Conservation (phyloP, 2,113 vertebrate species). For the Corythoichthys intestinalis region DNA sequence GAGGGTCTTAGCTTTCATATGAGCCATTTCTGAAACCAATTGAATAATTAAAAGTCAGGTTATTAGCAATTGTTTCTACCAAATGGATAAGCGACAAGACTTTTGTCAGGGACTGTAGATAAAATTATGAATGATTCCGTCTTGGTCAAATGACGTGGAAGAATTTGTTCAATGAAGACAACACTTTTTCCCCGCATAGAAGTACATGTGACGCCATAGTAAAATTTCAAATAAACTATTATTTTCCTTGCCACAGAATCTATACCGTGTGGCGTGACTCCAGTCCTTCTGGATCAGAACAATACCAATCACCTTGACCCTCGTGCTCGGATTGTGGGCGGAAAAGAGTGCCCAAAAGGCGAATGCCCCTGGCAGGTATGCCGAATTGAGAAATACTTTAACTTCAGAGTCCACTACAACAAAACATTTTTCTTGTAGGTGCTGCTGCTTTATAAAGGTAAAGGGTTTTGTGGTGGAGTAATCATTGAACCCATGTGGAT, state of each 20-base stretch:
- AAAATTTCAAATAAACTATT: neutral
- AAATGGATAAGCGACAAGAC: too few relatives aligned
- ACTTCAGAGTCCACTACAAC: neutral
- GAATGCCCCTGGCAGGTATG: constrained; percentile 95
- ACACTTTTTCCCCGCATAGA: too few relatives aligned
- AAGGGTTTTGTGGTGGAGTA: constrained; percentile 79
- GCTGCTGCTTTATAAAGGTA: constrained; percentile 62
- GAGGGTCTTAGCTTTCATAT: too few relatives aligned
- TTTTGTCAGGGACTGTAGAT: too few relatives aligned
- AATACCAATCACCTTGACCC: neutral
- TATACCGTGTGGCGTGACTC: constrained; percentile 85
- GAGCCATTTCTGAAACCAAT: too few relatives aligned
- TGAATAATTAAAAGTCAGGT: too few relatives aligned
- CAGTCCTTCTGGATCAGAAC: constrained; percentile 59
- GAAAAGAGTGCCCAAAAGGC: constrained; percentile 80
- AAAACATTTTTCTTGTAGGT: constrained; percentile 63
- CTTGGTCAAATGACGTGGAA: neutral
- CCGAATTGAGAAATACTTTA: neutral
- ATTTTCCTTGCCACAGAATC: constrained; percentile 64
- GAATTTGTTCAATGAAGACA: neutral
- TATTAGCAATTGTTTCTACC: too few relatives aligned
- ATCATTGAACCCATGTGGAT: constrained; percentile 82
- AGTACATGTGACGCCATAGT: neutral
- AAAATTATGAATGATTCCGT: neutral
- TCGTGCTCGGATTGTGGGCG: constrained; percentile 83